Evolutionary conservation across 23 tunicate species (phyloP).

Genomic region (Phallusia fumigata): DNA sequence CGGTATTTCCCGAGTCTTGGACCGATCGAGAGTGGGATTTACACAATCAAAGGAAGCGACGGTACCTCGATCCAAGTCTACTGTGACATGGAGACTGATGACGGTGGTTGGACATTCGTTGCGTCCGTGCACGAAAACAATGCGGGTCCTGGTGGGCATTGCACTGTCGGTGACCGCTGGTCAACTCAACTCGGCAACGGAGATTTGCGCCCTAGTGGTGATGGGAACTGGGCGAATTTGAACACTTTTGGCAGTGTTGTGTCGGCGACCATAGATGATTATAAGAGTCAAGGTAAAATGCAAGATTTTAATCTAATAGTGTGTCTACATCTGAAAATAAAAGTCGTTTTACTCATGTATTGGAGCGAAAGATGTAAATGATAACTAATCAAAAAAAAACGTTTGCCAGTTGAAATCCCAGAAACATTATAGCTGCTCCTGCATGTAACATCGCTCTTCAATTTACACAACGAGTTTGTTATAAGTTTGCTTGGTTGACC

Average conservation of each 20-base stretch:
- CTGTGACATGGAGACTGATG: no score
- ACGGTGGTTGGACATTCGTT: neutral
- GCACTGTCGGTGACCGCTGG: constrained; percentile 1
- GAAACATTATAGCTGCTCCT: no score
- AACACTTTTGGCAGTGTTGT: neutral
- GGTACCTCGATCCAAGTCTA: neutral
- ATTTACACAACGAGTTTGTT: no score
- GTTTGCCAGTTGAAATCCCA: no score
- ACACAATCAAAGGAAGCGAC: neutral
- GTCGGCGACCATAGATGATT: constrained; percentile 48
- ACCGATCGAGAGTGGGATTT: neutral
- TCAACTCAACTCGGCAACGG: neutral
- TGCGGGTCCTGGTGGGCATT: neutral
- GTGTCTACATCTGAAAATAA: no score
- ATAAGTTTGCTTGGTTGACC: no score
- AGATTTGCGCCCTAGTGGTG: neutral
- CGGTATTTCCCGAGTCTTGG: neutral
- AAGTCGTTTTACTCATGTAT: no score
- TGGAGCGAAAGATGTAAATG: no score
- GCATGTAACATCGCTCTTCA: no score
- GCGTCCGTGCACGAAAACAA: neutral
- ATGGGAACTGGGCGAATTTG: neutral
- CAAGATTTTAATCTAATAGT: no score
- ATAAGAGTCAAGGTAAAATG: constrained; percentile 39
- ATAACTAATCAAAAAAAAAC: no score